These are phyloP conservation scores for Metaphire vulgaris DNA, from an alignment of 1,140 invertebrate species.

Conservation along the genomic window DNA sequence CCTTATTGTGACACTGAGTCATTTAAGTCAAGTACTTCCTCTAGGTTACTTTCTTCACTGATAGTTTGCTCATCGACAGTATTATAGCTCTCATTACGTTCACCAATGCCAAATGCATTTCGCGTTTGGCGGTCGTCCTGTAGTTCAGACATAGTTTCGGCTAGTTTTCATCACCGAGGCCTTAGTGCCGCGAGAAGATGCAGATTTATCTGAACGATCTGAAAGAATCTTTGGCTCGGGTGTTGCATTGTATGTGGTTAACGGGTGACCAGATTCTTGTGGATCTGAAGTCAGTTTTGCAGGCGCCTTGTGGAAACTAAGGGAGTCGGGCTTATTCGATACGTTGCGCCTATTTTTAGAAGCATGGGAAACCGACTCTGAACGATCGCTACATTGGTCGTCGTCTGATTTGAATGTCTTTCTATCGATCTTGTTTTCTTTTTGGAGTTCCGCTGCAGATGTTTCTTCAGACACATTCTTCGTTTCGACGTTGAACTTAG, in stretches of 20 bases:
- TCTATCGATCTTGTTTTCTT: not conserved
- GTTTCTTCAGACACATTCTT: not conserved
- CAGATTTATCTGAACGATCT: not conserved
- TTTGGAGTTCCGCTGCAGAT: not conserved
- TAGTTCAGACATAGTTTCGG: not conserved
- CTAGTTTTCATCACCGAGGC: not conserved
- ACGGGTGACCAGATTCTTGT: not conserved
- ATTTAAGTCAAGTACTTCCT: not conserved
- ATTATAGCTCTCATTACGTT: not conserved
- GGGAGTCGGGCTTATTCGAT: not conserved
- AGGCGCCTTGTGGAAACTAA: not conserved
- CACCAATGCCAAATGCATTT: not conserved
- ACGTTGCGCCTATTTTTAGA: not conserved
- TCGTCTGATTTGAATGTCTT: not conserved
- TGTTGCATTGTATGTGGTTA: not conserved
- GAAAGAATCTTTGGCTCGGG: not conserved
- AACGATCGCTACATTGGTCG: not conserved
- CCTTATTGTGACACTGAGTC: too few relatives aligned
- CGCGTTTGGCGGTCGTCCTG: not conserved
- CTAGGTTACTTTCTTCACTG: not conserved
- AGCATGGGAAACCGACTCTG: not conserved
- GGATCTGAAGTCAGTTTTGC: not conserved
- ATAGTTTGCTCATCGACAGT: not conserved
- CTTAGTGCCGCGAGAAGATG: not conserved
- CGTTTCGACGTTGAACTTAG: not conserved